Conservation (phyloP, 2,113 vertebrate genomes). For the Progne subis region DNA sequence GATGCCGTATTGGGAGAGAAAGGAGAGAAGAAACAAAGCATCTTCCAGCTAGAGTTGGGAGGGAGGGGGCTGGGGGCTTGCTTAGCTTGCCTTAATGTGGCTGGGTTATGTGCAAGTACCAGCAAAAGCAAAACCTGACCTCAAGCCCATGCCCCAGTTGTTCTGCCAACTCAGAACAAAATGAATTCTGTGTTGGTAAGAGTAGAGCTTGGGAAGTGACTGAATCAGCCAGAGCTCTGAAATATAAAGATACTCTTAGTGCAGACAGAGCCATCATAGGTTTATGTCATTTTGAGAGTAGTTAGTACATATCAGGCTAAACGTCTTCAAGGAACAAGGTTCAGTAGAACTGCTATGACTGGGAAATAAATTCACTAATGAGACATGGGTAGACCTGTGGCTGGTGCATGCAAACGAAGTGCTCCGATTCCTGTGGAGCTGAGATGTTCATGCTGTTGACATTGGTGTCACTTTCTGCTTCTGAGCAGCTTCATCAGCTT, state of each 20-base stretch:
- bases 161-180: not conserved
- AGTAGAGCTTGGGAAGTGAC: not conserved
- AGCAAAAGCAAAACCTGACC: not conserved
- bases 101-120: not conserved
- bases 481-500: slow-evolving; percentile 23
- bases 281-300: slow-evolving; percentile 14
- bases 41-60: not conserved
- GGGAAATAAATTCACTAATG: not conserved
- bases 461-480: not conserved
- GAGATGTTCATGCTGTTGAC: not conserved
- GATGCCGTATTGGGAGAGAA: not conserved
- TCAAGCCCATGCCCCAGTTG: not conserved
- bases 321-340: not conserved
- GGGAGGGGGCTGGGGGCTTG: not conserved
- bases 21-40: not conserved
- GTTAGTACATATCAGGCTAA: not conserved
- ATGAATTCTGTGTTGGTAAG: not conserved
- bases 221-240: slow-evolving; percentile 2
- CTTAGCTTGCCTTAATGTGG: not conserved
- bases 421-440: not conserved
- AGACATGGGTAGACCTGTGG: not conserved
- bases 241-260: not conserved
- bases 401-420: not conserved
- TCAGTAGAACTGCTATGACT: not conserved
- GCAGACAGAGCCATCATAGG: not conserved